These are phyloP conservation scores for Rosalia funebris DNA, from an alignment of 2,888 invertebrate species.

Conservation along the genomic window DNA sequence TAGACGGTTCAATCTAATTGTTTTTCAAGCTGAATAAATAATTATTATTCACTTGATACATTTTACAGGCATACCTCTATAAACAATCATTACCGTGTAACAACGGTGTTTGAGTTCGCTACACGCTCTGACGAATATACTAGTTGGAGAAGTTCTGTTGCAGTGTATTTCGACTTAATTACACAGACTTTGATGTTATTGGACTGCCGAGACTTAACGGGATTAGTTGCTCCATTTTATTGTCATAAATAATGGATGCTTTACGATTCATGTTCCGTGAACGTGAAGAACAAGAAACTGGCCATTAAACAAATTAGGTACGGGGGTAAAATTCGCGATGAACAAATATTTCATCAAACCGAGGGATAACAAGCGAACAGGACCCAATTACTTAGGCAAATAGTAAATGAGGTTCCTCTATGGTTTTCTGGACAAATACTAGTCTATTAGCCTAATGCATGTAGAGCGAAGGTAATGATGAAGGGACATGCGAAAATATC, in stretches of 20 bases:
- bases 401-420: no score
- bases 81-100: neutral
- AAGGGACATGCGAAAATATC: no score
- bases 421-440: no score
- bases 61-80: neutral
- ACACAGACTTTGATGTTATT: conserved; percentile 11
- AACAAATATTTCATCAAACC: neutral
- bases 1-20: no score
- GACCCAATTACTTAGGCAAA: neutral
- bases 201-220: conserved; percentile 3
- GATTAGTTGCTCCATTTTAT: neutral
- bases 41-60: no score
- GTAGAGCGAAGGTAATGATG: no score
- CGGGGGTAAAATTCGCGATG: neutral
- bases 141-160: neutral
- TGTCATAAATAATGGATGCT: neutral
- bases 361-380: neutral
- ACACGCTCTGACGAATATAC: neutral
- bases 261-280: neutral
- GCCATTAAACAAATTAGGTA: neutral
- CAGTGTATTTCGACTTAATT: conserved; percentile 1
- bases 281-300: neutral
- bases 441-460: no score
- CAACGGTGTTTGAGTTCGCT: neutral
- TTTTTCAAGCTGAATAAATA: no score